These are phyloP conservation scores for Neoscelio sp. DNA, from an alignment of 2,888 invertebrate species.

Conservation along the genomic window DNA sequence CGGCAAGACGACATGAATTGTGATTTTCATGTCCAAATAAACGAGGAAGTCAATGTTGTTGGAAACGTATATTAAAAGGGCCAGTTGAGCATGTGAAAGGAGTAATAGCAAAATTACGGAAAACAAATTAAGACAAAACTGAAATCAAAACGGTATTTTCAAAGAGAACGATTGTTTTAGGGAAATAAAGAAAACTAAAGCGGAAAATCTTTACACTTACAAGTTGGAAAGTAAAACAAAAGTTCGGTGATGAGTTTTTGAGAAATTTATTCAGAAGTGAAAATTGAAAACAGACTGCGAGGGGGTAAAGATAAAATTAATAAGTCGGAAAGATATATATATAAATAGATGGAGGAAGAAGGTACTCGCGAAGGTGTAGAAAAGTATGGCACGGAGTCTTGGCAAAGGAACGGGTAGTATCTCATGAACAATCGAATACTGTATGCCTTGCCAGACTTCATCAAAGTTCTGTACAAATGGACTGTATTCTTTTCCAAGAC, in stretches of 20 bases:
- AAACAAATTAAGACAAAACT: conserved; percentile 21
- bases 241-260: conserved; percentile 1
- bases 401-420: not conserved
- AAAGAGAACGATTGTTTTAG: not conserved
- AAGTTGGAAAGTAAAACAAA: conserved; percentile 1
- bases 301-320: conserved; percentile 13
- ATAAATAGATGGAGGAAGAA: not conserved
- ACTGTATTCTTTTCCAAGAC: not conserved
- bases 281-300: conserved; percentile 10
- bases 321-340: conserved; percentile 3
- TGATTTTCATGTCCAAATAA: no score
- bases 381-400: not conserved
- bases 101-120: no score
- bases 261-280: conserved; percentile 8
- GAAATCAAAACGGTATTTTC: no score
- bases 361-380: not conserved
- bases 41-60: no score
- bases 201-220: not conserved
- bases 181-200: not conserved
- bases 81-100: no score
- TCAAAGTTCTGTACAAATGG: not conserved
- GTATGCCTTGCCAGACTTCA: conserved; percentile 5
- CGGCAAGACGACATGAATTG: no score
- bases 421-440: conserved; percentile 2
- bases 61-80: no score